These are phyloP conservation scores for Plectus sambesii DNA, from an alignment of 1,140 invertebrate genomes.

Conservation along the genomic window DNA sequence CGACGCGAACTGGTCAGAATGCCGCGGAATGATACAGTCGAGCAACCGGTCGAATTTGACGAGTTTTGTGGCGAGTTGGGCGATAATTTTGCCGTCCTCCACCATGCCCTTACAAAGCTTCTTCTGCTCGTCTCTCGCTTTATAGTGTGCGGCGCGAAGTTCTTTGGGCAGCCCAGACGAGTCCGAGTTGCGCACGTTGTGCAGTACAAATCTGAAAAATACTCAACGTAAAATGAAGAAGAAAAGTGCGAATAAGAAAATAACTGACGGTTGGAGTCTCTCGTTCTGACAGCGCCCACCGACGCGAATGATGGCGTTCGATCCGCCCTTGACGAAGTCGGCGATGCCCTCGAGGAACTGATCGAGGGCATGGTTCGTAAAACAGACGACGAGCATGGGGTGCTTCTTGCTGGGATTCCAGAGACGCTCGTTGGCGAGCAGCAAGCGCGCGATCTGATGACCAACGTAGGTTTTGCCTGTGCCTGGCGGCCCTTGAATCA, in stretches of 20 bases:
- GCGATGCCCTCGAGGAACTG: conserved; percentile 69
- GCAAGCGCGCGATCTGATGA: conserved; percentile 45
- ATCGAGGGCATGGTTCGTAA: conserved; percentile 75
- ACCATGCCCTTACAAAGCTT: no score
- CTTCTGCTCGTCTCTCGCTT: no score
- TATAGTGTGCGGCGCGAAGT: no score
- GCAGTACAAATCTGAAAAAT: no score
- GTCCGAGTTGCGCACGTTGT: no score
- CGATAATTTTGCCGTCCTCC: no score
- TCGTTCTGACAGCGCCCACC: conserved; percentile 58
- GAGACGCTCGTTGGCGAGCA: conserved; percentile 19
- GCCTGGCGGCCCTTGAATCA: conserved; percentile 67
- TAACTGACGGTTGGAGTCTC: conserved; percentile 16
- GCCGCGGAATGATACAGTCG: no score
- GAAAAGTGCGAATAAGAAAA: background rate
- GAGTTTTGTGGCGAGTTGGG: no score
- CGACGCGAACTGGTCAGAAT: no score
- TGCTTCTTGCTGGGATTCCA: conserved; percentile 45
- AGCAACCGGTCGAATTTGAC: no score
- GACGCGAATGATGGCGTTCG: conserved; percentile 56
- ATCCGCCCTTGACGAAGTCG: conserved; percentile 12
- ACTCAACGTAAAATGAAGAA: no score
- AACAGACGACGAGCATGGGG: conserved; percentile 68
- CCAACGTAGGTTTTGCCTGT: conserved; percentile 69
- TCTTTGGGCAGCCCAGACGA: no score